Evolutionary conservation across 2,113 vertebrate genomes (phyloP).

Genomic region (Hemiscyllium ocellatum): DNA sequence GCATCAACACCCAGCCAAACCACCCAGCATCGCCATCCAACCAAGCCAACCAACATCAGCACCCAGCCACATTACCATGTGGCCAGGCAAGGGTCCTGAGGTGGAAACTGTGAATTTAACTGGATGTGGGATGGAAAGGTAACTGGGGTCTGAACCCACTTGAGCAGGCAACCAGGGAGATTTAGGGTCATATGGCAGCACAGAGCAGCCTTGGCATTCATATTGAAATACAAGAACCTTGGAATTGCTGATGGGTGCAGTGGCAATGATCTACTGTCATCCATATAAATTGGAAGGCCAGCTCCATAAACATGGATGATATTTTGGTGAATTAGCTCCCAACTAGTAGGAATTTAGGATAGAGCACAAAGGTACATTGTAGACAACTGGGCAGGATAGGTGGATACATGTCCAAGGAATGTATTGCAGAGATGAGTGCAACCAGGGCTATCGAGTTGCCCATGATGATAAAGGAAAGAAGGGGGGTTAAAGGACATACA

Average conservation of each 20-base stretch:
- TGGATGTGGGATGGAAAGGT: not conserved
- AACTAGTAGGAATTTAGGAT: not conserved
- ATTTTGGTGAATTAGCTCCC: not conserved
- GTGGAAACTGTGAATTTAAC: not conserved
- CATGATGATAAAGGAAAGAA: not conserved
- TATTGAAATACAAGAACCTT: not conserved
- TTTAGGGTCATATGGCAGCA: not conserved
- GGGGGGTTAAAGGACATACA: not conserved
- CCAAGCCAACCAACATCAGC: too few species aligned
- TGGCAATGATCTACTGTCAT: not conserved
- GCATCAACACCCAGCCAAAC: too few species aligned
- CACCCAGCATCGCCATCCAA: too few species aligned
- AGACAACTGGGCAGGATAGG: not conserved
- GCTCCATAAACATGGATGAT: not conserved
- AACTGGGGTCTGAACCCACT: too few species aligned
- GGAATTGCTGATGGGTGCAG: not conserved
- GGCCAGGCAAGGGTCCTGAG: too few species aligned
- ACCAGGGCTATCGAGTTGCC: not conserved
- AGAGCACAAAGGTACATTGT: not conserved
- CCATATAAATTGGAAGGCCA: not conserved
- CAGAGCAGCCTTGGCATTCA: not conserved
- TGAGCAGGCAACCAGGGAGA: not conserved
- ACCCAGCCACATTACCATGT: too few species aligned
- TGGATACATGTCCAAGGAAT: not conserved
- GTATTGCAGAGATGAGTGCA: not conserved